Evolutionary conservation across 2,113 vertebrate genomes (phyloP), one percentile per base, ranked within the genome.

Genomic region (Uropsilus gracilis): DNA sequence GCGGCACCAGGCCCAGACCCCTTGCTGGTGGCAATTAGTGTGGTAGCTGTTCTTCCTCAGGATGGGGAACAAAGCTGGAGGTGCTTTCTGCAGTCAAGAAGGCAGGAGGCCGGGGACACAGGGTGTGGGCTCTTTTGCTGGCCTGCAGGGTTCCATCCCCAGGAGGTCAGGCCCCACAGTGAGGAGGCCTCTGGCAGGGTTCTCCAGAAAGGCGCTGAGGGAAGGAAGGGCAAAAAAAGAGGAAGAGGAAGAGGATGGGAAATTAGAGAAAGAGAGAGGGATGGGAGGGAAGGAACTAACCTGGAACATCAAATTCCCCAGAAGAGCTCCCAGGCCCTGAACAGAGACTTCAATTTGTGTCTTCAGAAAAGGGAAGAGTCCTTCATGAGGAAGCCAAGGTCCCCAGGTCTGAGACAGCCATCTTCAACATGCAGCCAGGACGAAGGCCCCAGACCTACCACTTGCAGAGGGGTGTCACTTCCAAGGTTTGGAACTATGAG

Each of bases 21-120:
- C 59, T 90, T 89, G 93, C 90, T 97, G 94, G 95, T 95, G 81
- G 93, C 96, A 95, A 90, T 97, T 94, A 95, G 92, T 34, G 42
- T 0, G 0, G 87, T 93, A 96, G 96, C 95, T 90, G 91, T 89
- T 94, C 71, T 8, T 77, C 95, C 77, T 72, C 78, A 37, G 94
- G 64, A 91, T 3, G 0, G 17, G 83, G 84, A 82, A 95, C 83
- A 78, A 89, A 39, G 91, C 75, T 13, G 72, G 85, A 86, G 78
- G 39, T 44, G 93, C 80, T 46, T 4, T 75, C 55, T 82, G 93
- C 71, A 3, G 28, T 34, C 0, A 44, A 12, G 64, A 26, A 20
- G 66, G 73, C 12, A 0, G 37, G 82, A 81, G 17, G 3, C 59
- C 12, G 4, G 42, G 14, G 0, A 0, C 46, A 44, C 34, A 6